Evolutionary conservation across 2,888 invertebrate genomes (phyloP), one percentile per base, ranked within the genome.

Genomic region (Endomychus coccineus): DNA sequence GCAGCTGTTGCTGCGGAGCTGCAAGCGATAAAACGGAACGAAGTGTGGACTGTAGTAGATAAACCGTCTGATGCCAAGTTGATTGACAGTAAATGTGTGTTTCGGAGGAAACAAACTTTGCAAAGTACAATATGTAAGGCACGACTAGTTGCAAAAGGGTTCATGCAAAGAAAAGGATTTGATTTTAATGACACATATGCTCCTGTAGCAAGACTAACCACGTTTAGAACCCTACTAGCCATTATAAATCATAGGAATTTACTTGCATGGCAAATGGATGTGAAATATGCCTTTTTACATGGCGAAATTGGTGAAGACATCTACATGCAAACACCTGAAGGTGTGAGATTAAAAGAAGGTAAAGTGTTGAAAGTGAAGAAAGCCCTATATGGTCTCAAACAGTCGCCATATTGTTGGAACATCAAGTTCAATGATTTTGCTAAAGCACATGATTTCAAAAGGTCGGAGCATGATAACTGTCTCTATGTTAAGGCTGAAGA

Each of bases 101-200:
- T n/a, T n/a, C n/a, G n/a, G n/a, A n/a, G n/a, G n/a, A n/a, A n/a
- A n/a, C n/a, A n/a, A n/a, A n/a, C n/a, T n/a, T n/a, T n/a, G n/a
- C n/a, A n/a, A n/a, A n/a, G n/a, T n/a, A n/a, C n/a, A n/a, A n/a
- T n/a, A n/a, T n/a, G n/a, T n/a, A n/a, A n/a, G n/a, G n/a, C n/a
- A n/a, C n/a, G n/a, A n/a, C n/a, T n/a, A n/a, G n/a, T n/a, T n/a
- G n/a, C 42, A 10, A 51, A 46, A 35, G 50, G 50, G 6, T 51
- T 46, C 34, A 27, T 41, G 7, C 51, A 54, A 44, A 34, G 27
- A 16, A 17, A 40, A 40, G 52, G 52, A 4, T 29, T 38, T 7
- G 54, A 56, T 31, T 53, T 48, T 39, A 40, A 49, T 27, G 51
- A 58, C 44, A 56, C 48, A 15, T 40, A 22, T 14, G 38, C 38